Conservation (phyloP, 2,113 vertebrate species). For the Athene cunicularia region DNA sequence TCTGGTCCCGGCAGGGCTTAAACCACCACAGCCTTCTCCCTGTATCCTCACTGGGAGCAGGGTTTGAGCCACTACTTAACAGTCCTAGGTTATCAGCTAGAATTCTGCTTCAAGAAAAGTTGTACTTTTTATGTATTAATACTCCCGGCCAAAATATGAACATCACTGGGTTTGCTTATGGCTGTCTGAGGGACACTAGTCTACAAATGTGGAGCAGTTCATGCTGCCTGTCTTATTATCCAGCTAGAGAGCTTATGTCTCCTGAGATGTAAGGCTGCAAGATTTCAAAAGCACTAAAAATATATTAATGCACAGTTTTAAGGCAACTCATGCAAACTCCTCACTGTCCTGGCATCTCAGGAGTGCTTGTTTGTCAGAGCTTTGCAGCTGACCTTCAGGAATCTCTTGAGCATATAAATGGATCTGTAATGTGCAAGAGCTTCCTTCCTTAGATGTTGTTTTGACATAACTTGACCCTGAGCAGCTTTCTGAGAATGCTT, state of each 20-base stretch:
- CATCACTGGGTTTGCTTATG: neutral
- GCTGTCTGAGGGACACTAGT: neutral
- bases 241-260: neutral
- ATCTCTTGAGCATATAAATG: neutral
- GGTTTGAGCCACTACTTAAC: neutral
- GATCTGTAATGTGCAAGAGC: neutral
- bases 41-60: neutral
- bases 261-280: neutral
- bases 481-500: neutral
- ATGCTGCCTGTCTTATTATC: neutral
- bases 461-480: neutral
- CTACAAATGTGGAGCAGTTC: neutral
- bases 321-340: neutral
- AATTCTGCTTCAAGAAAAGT: neutral
- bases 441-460: neutral
- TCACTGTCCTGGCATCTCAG: neutral
- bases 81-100: neutral
- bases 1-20: no score
- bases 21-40: neutral
- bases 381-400: neutral
- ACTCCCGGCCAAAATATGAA: neutral
- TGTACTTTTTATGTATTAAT: neutral
- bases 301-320: neutral
- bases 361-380: neutral
- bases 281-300: neutral